Percentiles rank a stretch among this genome's conserved stretches.
Conservation (phyloP, 1,140 invertebrate species). For the Platyscapa corneri region DNA sequence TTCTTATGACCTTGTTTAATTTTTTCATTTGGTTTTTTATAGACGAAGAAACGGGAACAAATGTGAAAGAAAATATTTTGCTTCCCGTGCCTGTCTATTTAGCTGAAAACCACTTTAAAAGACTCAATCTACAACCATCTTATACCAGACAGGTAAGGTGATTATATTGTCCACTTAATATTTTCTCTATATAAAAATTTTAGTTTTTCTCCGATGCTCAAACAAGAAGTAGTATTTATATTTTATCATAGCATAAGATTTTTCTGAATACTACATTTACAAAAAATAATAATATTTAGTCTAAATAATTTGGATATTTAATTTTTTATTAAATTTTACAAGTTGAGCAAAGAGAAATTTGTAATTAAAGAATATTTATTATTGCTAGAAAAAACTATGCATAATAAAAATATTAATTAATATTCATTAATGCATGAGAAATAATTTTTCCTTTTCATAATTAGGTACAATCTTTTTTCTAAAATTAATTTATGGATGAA, state of each 20-base stretch:
- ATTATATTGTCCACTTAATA: constrained; percentile 44
- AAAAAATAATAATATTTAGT: too few species aligned
- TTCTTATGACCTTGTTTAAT: background rate
- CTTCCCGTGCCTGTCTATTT: constrained; percentile 30
- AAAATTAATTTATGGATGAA: background rate
- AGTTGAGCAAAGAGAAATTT: background rate
- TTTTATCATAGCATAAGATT: too few species aligned
- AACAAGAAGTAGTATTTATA: background rate
- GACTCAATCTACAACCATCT: constrained; percentile 41
- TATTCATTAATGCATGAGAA: background rate
- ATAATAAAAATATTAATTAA: too few species aligned
- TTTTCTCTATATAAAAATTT: constrained; percentile 34
- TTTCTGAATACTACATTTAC: too few species aligned
- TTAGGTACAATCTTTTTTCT: background rate
- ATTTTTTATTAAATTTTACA: background rate
- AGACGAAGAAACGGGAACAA: constrained; percentile 8
- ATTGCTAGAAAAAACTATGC: background rate
- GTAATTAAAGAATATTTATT: background rate
- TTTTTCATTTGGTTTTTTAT: background rate
- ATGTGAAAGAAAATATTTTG: constrained; percentile 27
- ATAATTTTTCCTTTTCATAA: background rate
- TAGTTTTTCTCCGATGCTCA: constrained; percentile 1
- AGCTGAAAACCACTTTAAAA: constrained; percentile 48
- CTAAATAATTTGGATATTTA: background rate
- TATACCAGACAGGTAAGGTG: constrained; percentile 30